Evolutionary conservation across 1,140 invertebrate genomes (phyloP).

Genomic region (Sarcophaga peregrina): DNA sequence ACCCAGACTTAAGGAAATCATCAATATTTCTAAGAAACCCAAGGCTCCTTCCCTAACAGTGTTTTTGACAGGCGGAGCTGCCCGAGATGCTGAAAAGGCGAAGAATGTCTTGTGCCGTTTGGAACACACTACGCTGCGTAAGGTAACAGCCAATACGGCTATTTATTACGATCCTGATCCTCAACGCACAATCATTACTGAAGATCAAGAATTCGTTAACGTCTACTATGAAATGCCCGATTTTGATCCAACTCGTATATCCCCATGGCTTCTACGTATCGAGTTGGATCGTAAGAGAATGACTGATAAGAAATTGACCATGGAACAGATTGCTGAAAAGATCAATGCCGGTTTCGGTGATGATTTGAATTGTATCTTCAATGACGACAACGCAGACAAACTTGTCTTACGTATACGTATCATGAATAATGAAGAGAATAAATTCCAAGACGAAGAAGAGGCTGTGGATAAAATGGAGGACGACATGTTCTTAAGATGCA

Average conservation of each 20-base stretch:
- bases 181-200: constrained; percentile 96
- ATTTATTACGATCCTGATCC: constrained; percentile 99
- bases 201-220: constrained; percentile 99
- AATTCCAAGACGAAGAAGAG: constrained; percentile 90
- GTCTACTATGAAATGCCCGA: constrained; percentile 99
- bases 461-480: constrained; percentile 99
- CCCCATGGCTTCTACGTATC: constrained; percentile 97
- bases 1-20: constrained; percentile 97
- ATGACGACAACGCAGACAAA: constrained; percentile 99
- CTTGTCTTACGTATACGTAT: constrained; percentile 98
- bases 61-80: constrained; percentile 93
- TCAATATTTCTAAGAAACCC: constrained; percentile 98
- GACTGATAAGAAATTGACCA: constrained; percentile 99
- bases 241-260: constrained; percentile 96
- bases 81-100: constrained; percentile 97
- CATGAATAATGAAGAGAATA: constrained; percentile 96
- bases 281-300: constrained; percentile 98
- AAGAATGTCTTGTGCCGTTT: constrained; percentile 98
- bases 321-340: constrained; percentile 99
- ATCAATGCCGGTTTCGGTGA: constrained; percentile 99
- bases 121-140: constrained; percentile 97
- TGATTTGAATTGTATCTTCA: constrained; percentile 99
- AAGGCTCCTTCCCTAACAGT: constrained; percentile 99
- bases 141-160: constrained; percentile 98
- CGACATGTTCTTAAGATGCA: constrained; percentile 97